phyloP scores from a whole-genome alignment of 2,113 vertebrate species.

The Rhinolophus sinicus region DNA sequence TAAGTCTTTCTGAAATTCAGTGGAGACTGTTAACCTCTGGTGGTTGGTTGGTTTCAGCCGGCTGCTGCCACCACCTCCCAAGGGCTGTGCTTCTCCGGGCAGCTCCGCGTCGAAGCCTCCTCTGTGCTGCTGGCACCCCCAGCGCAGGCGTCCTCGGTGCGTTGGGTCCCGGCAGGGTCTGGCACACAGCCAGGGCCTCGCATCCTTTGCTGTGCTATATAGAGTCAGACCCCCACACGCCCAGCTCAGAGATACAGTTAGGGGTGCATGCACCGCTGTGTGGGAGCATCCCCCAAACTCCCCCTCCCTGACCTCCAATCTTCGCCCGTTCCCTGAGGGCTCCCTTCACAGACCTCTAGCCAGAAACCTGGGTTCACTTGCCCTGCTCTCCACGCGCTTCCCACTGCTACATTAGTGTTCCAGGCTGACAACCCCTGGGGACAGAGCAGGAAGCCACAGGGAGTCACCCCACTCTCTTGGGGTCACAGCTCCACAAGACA shows the following conservation, averaged over 20 bases:
- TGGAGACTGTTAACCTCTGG: not conserved
- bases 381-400: not conserved
- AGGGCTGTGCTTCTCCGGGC: not conserved
- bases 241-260: not conserved
- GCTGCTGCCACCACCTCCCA: not conserved
- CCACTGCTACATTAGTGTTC: fast-evolving
- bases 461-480: too few relatives aligned
- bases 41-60: not conserved
- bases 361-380: not conserved
- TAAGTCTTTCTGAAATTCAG: not conserved
- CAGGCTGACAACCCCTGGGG: fast-evolving
- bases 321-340: not conserved
- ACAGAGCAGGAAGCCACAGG: not conserved
- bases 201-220: not conserved
- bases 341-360: not conserved
- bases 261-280: not conserved
- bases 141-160: too few relatives aligned
- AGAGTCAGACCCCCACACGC: not conserved
- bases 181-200: too few relatives aligned
- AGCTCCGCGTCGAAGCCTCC: not conserved
- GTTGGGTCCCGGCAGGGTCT: too few relatives aligned
- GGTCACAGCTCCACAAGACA: not conserved
- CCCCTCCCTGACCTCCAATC: not conserved
- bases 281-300: too few relatives aligned
- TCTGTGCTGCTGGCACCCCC: not conserved